Evolutionary conservation across 2,113 vertebrate genomes (phyloP).

Genomic region (Chlorodrepanis virens): DNA sequence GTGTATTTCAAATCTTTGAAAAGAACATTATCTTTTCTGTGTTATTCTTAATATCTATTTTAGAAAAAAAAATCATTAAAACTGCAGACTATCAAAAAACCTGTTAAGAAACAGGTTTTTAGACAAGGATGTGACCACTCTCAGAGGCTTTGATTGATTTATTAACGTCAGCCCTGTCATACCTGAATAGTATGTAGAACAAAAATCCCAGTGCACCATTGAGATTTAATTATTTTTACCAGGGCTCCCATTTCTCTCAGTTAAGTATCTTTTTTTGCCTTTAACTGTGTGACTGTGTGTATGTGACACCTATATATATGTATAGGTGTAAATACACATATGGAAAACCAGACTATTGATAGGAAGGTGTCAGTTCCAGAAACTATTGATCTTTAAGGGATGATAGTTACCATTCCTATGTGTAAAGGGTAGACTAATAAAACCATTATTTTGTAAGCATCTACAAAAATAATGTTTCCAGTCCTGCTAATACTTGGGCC

Average conservation of each 20-base stretch:
- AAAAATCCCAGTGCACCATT: neutral
- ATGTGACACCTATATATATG: neutral
- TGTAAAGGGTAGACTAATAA: neutral
- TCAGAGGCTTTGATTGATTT: neutral
- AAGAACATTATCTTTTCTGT: neutral
- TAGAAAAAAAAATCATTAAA: neutral
- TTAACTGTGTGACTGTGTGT: neutral
- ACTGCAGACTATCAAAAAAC: neutral
- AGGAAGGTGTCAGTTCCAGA: neutral
- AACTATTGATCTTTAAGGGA: neutral
- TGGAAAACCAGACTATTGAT: neutral
- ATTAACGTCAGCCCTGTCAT: neutral
- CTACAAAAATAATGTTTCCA: neutral
- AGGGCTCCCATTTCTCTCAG: neutral
- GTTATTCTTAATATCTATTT: neutral
- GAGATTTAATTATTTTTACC: conserved; percentile 14
- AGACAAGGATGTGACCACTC: neutral
- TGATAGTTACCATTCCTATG: neutral
- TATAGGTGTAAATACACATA: neutral
- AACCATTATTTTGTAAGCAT: neutral
- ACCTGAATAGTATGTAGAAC: neutral
- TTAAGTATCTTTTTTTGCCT: neutral
- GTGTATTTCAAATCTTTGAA: neutral
- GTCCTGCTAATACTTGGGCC: neutral
- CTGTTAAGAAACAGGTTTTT: neutral